Evolutionary conservation across 2,888 invertebrate genomes (phyloP).

Genomic region (Theretra japonica): DNA sequence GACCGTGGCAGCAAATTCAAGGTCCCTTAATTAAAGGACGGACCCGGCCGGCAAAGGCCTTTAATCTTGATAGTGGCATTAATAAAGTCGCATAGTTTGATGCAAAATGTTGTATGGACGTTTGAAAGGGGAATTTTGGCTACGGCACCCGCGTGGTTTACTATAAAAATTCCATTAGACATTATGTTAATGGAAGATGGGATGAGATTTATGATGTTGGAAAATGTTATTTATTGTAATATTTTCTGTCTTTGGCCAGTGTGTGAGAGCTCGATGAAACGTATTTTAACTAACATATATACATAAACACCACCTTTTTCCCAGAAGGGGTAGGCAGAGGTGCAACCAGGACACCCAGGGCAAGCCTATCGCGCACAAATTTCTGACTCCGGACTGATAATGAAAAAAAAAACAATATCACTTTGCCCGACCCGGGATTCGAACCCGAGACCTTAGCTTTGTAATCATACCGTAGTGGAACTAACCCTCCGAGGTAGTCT

Average conservation of each 20-base stretch:
- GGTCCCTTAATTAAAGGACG: constrained; percentile 44
- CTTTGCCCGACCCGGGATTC: too few species aligned
- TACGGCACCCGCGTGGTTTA: neutral
- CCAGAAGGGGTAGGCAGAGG: too few species aligned
- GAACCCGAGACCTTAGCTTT: too few species aligned
- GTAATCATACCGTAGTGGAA: too few species aligned
- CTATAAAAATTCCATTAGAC: constrained; percentile 22
- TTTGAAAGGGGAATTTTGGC: constrained; percentile 5
- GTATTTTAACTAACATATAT: too few species aligned
- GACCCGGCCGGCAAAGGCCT: constrained; percentile 46
- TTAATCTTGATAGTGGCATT: constrained; percentile 52
- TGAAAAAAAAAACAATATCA: too few species aligned
- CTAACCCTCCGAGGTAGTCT: too few species aligned
- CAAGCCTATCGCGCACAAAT: too few species aligned
- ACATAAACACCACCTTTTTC: too few species aligned
- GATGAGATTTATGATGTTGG: constrained; percentile 3
- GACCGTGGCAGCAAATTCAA: constrained; percentile 21
- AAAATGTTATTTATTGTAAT: constrained; percentile 20
- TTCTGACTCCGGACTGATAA: too few species aligned
- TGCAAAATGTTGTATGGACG: constrained; percentile 19
- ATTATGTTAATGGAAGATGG: constrained; percentile 12
- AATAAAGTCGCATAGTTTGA: constrained; percentile 46
- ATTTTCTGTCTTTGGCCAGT: neutral
- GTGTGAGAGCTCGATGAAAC: neutral
- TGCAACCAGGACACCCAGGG: too few species aligned